Evolutionary conservation across 2,113 vertebrate species (phyloP).

Genomic region (Galbula dea): DNA sequence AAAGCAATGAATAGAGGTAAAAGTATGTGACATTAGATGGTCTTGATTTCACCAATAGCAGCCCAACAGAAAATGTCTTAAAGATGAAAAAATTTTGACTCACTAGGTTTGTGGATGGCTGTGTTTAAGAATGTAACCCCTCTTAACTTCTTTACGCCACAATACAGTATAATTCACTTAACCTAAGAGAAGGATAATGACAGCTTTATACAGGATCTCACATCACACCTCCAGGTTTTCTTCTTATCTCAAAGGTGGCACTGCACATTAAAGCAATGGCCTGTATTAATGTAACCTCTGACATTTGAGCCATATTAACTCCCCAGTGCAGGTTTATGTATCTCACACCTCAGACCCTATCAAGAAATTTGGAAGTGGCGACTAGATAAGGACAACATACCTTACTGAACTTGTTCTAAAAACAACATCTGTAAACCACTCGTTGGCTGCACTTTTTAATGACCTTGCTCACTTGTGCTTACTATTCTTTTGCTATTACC

Average conservation of each 20-base stretch:
- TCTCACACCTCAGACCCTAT: slow-evolving; percentile 76
- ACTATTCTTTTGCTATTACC: neutral
- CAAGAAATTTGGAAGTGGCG: slow-evolving; percentile 66
- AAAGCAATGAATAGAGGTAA: neutral
- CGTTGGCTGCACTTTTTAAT: slow-evolving; percentile 53
- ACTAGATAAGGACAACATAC: slow-evolving; percentile 67
- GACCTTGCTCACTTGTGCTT: slow-evolving; percentile 52
- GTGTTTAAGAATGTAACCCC: slow-evolving; percentile 62
- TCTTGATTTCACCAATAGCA: slow-evolving; percentile 18
- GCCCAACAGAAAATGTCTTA: neutral
- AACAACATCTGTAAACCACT: slow-evolving; percentile 68
- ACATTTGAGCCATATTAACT: slow-evolving; percentile 56
- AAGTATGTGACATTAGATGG: neutral
- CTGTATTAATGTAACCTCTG: slow-evolving; percentile 68
- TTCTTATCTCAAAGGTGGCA: slow-evolving; percentile 73
- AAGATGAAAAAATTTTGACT: slow-evolving; percentile 14
- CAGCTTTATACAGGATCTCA: slow-evolving; percentile 69
- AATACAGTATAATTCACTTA: slow-evolving; percentile 55
- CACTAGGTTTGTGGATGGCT: slow-evolving; percentile 29
- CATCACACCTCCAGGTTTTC: slow-evolving; percentile 70
- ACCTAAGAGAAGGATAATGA: slow-evolving; percentile 60
- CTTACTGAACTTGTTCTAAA: slow-evolving; percentile 74
- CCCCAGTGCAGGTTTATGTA: slow-evolving; percentile 75
- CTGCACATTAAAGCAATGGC: slow-evolving; percentile 66
- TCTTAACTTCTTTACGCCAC: slow-evolving; percentile 73